Percentiles rank a stretch among this genome's conserved stretches.
Conservation (phyloP, 1,140 invertebrate species). For the Anastrepha obliqua region DNA sequence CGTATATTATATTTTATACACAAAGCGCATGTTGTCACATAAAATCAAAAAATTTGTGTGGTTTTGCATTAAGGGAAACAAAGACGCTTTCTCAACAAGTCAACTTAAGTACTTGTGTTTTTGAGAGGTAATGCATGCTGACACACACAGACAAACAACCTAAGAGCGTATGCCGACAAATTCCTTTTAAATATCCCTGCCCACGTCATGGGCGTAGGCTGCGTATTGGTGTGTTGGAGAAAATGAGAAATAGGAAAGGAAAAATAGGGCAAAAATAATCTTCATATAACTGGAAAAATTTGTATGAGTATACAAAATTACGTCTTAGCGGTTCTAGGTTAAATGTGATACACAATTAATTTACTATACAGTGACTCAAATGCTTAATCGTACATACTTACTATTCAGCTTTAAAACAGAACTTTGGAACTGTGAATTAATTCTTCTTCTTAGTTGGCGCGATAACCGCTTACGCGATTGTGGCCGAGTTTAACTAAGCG, state of each 20-base stretch:
- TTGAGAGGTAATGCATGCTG: slow-evolving; percentile 19
- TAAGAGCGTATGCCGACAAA: slow-evolving; percentile 24
- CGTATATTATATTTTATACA: neutral
- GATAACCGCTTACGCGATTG: no score
- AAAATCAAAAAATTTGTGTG: slow-evolving; percentile 37
- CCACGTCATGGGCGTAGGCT: neutral
- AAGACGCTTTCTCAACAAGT: slow-evolving; percentile 29
- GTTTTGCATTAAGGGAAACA: slow-evolving; percentile 37
- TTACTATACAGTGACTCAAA: no score
- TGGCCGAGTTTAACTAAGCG: no score
- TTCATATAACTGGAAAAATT: no score
- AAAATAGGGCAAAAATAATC: neutral
- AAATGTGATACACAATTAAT: no score
- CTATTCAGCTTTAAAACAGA: no score
- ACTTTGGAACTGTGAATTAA: no score
- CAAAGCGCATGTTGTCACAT: slow-evolving; percentile 29
- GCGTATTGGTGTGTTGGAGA: neutral
- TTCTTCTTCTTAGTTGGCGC: no score
- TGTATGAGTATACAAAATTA: no score
- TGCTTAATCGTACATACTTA: no score
- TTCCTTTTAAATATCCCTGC: neutral
- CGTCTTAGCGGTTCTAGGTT: no score
- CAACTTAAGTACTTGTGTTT: slow-evolving; percentile 50
- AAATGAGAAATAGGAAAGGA: slow-evolving; percentile 11
- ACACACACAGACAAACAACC: neutral